Percentiles rank a stretch among this genome's conserved stretches.
phyloP scores from a whole-genome alignment of 2,113 vertebrate species.

The Neolamprologus fasciatus region DNA sequence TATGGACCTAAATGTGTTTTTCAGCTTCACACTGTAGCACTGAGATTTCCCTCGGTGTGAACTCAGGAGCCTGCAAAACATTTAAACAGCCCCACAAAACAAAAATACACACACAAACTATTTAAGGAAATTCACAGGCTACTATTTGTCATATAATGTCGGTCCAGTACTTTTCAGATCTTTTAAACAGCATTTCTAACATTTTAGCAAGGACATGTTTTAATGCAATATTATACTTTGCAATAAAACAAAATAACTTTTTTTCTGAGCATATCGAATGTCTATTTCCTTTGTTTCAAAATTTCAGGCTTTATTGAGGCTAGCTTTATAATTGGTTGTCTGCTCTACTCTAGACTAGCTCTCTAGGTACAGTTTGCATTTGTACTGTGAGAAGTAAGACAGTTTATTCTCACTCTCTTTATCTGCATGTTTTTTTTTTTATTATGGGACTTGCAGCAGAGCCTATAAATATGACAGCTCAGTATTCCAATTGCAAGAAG shows the following conservation, averaged over 20 bases:
- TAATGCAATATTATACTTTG: background rate
- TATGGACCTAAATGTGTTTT: background rate
- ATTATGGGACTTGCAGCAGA: background rate
- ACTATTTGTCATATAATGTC: background rate
- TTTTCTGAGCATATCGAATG: background rate
- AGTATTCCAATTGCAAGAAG: background rate
- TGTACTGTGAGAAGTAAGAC: background rate
- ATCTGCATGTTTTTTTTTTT: background rate
- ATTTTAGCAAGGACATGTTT: background rate
- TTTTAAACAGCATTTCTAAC: background rate
- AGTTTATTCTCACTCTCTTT: background rate
- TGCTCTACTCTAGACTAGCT: background rate
- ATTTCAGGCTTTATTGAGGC: conserved; percentile 1
- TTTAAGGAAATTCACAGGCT: background rate
- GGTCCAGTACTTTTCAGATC: background rate
- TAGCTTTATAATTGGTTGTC: conserved; percentile 12
- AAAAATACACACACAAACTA: background rate
- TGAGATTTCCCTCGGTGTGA: background rate
- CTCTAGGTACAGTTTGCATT: background rate
- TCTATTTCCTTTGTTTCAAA: conserved; percentile 13
- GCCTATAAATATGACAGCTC: background rate
- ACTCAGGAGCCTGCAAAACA: background rate
- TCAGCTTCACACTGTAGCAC: background rate
- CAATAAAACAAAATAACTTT: background rate
- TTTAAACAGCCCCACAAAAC: background rate